Evolutionary conservation across 2,888 invertebrate species (phyloP).

Genomic region (Pyrocoelia pectoralis): DNA sequence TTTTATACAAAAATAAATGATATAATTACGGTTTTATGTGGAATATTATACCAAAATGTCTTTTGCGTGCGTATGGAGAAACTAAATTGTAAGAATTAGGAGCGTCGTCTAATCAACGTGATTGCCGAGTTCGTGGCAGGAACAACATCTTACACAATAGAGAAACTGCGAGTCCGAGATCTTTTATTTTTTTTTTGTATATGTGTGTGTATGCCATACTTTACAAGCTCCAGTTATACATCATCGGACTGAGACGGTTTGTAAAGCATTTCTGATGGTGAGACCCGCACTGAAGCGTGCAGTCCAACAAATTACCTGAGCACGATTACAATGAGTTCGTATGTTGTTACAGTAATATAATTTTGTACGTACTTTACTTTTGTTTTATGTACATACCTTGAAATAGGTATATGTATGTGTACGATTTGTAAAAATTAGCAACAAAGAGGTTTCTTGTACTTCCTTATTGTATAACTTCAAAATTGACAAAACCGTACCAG

Average conservation of each 20-base stretch:
- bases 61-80: background rate
- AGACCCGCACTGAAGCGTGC: conserved; percentile 42
- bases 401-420: conserved; percentile 20
- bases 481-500: no score
- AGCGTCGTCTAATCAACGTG: conserved; percentile 13
- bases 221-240: conserved; percentile 37
- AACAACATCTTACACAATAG: conserved; percentile 29
- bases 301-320: conserved; percentile 42
- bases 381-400: conserved; percentile 21
- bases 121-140: conserved; percentile 22
- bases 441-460: background rate
- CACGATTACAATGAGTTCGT: conserved; percentile 41
- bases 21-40: background rate
- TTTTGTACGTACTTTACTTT: conserved; percentile 28
- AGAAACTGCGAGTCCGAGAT: conserved; percentile 26
- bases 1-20: background rate
- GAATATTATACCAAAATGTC: background rate
- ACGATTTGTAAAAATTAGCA: conserved; percentile 21
- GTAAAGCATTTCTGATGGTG: conserved; percentile 39
- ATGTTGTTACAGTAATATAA: conserved; percentile 35
- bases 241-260: conserved; percentile 35
- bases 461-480: no score
- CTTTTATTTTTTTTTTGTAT: conserved; percentile 24
- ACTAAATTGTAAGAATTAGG: background rate
- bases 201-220: conserved; percentile 33